Evolutionary conservation across 2,113 vertebrate species (phyloP), one percentile per base, ranked within the genome.

Genomic region (Gnathonemus longibarbis): DNA sequence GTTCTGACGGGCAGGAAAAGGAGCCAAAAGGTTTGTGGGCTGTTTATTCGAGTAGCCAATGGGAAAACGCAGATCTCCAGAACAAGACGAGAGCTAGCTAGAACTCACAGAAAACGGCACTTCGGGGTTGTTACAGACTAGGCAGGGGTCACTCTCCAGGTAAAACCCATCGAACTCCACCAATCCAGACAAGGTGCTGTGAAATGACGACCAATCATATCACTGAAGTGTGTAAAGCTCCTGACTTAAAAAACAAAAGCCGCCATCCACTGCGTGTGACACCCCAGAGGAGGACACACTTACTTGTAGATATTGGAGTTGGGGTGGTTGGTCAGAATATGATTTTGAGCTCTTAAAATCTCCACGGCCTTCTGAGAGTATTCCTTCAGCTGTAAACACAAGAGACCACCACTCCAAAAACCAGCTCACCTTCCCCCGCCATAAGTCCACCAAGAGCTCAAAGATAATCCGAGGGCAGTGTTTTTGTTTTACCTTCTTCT

Each of bases 251-350:
- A 42, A 5, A 15, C 3, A 35, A 74, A 74, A 35, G 27, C 27
- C 3, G 3, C 66, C 13, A 50, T 5, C 45, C 66, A 19, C 88
- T 17, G 52, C 17, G 52, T 19, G 11, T 0, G 17, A 45, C 49
- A 89, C 8, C 24, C 5, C 31, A 39, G 13, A 56, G 48, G 15
- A 31, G 10, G 39, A 90, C 10, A 35, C n/a, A 93, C 97, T 94
- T 95, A 99, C 98, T 97, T 99, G 95, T 99, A 99, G 92, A 99
- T 99, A 94, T 99, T 99, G 77, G 98, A 99, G 95, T 99, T 99
- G 0, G 98, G 98, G 90, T 99, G 98, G 94, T 99, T 99, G 91
- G 98, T 99, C 90, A 99, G 96, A 91, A 98, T 99, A 92, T 99
- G 98, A 95, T 99, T 99, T 90, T 99, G 98, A 85, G 98, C 96